Evolutionary conservation across 2,797 vertebrate genomes (phyloP).

Genomic region (Selene dorsalis): DNA sequence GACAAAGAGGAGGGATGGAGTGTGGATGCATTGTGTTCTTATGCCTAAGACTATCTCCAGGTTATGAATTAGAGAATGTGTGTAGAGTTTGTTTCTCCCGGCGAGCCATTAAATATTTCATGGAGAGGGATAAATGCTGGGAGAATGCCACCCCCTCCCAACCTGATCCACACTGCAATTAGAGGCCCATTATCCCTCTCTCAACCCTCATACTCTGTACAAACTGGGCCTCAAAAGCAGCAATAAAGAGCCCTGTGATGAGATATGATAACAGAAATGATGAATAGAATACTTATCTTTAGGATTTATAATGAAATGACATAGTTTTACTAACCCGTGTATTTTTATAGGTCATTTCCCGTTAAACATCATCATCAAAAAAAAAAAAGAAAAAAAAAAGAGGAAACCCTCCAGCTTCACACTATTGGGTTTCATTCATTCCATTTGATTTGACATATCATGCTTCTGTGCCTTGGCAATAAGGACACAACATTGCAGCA

Average conservation of each 20-base stretch:
- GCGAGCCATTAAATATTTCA: constrained; percentile 86
- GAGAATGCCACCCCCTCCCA: constrained; percentile 69
- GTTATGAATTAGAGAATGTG: constrained; percentile 83
- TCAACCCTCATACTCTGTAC: constrained; percentile 73
- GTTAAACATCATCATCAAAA: constrained; percentile 53
- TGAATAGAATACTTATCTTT: constrained; percentile 72
- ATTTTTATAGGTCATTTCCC: constrained; percentile 75
- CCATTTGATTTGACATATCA: constrained; percentile 94
- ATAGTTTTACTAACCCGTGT: constrained; percentile 67
- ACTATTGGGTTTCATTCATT: constrained; percentile 92
- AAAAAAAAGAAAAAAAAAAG: constrained; percentile 15
- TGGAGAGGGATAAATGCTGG: constrained; percentile 80
- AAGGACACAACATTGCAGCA: constrained; percentile 98
- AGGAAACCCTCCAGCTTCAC: constrained; percentile 72
- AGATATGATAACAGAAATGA: constrained; percentile 76
- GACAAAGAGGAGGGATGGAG: constrained; percentile 71
- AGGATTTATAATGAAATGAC: constrained; percentile 73
- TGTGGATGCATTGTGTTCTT: constrained; percentile 64
- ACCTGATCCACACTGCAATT: constrained; percentile 82
- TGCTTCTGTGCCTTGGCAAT: constrained; percentile 96
- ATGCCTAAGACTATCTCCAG: constrained; percentile 75
- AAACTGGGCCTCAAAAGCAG: constrained; percentile 76
- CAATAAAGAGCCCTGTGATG: constrained; percentile 77
- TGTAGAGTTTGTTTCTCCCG: constrained; percentile 82
- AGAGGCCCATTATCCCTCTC: constrained; percentile 79